Evolutionary conservation across 35 echinoderm and acorn worm genomes (phyloP), one percentile per base, ranked within the genome.

Genomic region (Amphiura filiformis): DNA sequence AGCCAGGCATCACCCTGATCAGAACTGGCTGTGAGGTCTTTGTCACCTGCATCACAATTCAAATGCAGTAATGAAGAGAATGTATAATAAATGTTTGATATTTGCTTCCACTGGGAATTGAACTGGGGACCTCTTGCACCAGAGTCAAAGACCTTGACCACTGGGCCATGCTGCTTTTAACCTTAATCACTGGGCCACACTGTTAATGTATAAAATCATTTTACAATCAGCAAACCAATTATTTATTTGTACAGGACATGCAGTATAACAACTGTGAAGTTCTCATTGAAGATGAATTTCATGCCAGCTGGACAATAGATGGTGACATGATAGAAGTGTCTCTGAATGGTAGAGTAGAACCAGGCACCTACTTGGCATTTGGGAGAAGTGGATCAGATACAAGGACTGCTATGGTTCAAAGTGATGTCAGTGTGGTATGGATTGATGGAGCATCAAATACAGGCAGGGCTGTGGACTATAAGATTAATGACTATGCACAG

Each of bases 361-460:
- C 33, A 0, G 77, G 81, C 61, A 81, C 84, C 41, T 99, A 94
- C 77, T 56, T 93, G 39, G 92, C 93, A 13, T 94, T 99, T 79
- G 96, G 96, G 34, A 64, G 94, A 34, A 99, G 96, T 78, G 96
- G 96, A 31, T 90, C 86, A 0, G 22, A 40, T 1, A 86, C 82
- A 28, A 2, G 18, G 4, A 90, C 93, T 0, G 0, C 1, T 0
- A 93, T 97, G 95, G 18, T 94, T 47, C 84, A 82, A 15, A 84
- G 86, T 32, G 96, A 99, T 41, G 96, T 99, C 18, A 84, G 80
- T 0, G 96, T 99, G 12, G 80, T 87, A 0, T 99, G 89, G 89
- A 84, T 92, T 56, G 88, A 94, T 75, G 33, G 34, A 31, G 36
- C 26, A 15, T n/a, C 31, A 26, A 75, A 35, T 22, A 17, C 35